Base-by-base conservation (phyloP, 2,113 vertebrate species). In the Neodontobutis hainanensis region DNA sequence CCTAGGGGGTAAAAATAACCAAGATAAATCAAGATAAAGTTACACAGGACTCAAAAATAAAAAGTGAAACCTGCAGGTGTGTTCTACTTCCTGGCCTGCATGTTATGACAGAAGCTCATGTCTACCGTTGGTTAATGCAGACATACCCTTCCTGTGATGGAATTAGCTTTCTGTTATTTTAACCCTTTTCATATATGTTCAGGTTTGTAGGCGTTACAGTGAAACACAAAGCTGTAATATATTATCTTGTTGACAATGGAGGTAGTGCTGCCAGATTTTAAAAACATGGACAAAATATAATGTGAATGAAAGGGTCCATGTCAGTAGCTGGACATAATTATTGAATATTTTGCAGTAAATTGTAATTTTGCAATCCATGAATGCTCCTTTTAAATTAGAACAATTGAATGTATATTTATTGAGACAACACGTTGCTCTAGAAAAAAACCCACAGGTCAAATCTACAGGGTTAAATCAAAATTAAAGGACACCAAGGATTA, bases 111-210 rank as follows among this genome's bases (percentile, higher is more conserved):
- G 32, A 52, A 45, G 65, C 75, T 64, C 76, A 73, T 27, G 66
- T 8, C 65, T 61, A 75, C 60, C 45, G 55, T 68, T 50, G n/a
- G 19, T 27, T 2, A 27, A 27, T 12, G 27, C 11, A 6, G 47
- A 40, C 80, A 59, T 82, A 80, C 79, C 83, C 78, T 83, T 87
- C 85, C 85, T 82, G 75, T 75, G 62, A 57, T 86, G 81, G 64
- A 85, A 79, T 87, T 84, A 40, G 38, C 8, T 55, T n/a, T 14
- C 11, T 55, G 34, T 55, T 15, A 38, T 55, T 7, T 4, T 36
- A 55, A 36, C 52, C 6, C 11, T 36, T 27, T 55, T 55, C 52
- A 55, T 8, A 12, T 34, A 8, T 11, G 11, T 8, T 55, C 14
- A 36, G 3, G 52, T 5, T 36, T 12, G 38, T 55, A 34, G 52